These are phyloP conservation scores for Lasioglossum leucozonium DNA, from an alignment of 2,888 invertebrate species.

Conservation along the genomic window DNA sequence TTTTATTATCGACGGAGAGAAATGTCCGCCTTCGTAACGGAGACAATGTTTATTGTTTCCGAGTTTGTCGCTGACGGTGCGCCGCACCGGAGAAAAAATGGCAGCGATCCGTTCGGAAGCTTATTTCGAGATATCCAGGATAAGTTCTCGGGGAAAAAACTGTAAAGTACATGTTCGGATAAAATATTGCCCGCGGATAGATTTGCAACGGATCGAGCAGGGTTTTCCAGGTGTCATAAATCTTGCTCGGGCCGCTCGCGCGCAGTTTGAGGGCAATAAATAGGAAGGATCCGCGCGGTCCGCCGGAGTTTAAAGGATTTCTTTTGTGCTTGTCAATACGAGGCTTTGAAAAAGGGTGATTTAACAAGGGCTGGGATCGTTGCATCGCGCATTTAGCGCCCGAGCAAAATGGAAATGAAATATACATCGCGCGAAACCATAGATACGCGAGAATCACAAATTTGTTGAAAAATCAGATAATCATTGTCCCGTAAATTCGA, in stretches of 20 bases:
- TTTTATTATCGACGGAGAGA: slow-evolving; percentile 3
- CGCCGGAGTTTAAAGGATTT: slow-evolving; percentile 45
- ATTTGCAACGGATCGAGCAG: slow-evolving; percentile 69
- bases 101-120: slow-evolving; percentile 46
- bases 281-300: slow-evolving; percentile 52
- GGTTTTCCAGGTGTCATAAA: slow-evolving; percentile 67
- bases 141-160: slow-evolving; percentile 60
- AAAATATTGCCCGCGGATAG: slow-evolving; percentile 68
- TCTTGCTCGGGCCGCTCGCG: slow-evolving; percentile 53
- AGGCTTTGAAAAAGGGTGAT: not conserved
- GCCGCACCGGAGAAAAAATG: slow-evolving; percentile 13
- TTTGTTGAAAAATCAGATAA: not conserved
- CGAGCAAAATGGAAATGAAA: slow-evolving; percentile 5
- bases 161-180: slow-evolving; percentile 66
- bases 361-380: not conserved
- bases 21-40: not conserved
- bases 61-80: slow-evolving; percentile 42
- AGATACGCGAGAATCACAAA: not conserved
- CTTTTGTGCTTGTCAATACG: slow-evolving; percentile 36
- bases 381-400: slow-evolving; percentile 1
- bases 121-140: slow-evolving; percentile 65
- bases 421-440: not conserved
- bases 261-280: slow-evolving; percentile 60
- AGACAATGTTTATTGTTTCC: slow-evolving; percentile 28
- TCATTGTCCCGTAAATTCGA: not conserved